These are phyloP conservation scores for Tachysurus vachellii DNA, from an alignment of 2,113 vertebrate genomes.

Conservation along the genomic window DNA sequence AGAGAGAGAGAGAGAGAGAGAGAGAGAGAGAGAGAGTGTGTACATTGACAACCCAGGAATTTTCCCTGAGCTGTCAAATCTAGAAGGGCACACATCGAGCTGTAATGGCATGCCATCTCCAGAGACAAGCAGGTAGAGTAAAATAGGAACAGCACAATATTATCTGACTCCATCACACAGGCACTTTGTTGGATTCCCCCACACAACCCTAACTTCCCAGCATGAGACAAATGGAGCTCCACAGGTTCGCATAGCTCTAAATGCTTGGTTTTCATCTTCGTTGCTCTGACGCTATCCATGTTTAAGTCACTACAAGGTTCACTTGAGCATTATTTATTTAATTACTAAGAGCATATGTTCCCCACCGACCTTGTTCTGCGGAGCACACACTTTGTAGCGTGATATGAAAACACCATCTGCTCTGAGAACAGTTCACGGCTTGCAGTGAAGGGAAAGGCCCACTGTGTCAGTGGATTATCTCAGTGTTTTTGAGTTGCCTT, in stretches of 20 bases:
- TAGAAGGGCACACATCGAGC: conserved; percentile 59
- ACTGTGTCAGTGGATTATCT: conserved; percentile 72
- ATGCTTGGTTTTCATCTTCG: conserved; percentile 21
- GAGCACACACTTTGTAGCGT: conserved; percentile 69
- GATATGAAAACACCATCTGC: conserved; percentile 81
- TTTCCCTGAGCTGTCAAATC: conserved; percentile 67
- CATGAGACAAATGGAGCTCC: conserved; percentile 23
- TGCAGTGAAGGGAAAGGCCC: conserved; percentile 60
- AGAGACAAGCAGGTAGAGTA: conserved; percentile 36
- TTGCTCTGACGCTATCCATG: conserved; percentile 3
- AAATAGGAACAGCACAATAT: conserved; percentile 41
- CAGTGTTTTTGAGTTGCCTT: conserved; percentile 67
- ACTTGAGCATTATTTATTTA: conserved; percentile 62
- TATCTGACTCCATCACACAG: conserved; percentile 57
- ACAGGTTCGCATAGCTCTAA: background rate
- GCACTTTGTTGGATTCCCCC: conserved; percentile 14
- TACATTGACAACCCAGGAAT: conserved; percentile 68
- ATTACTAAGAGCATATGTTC: conserved; percentile 71
- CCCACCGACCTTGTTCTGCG: conserved; percentile 66
- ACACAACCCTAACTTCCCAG: background rate
- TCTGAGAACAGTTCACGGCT: conserved; percentile 67
- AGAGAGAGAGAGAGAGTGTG: conserved; percentile 51
- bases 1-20: conserved; percentile 45
- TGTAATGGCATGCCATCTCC: conserved; percentile 62
- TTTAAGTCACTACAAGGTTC: conserved; percentile 39